These are phyloP conservation scores for Dryobotodes eremita DNA, from an alignment of 2,888 invertebrate species.

Conservation along the genomic window DNA sequence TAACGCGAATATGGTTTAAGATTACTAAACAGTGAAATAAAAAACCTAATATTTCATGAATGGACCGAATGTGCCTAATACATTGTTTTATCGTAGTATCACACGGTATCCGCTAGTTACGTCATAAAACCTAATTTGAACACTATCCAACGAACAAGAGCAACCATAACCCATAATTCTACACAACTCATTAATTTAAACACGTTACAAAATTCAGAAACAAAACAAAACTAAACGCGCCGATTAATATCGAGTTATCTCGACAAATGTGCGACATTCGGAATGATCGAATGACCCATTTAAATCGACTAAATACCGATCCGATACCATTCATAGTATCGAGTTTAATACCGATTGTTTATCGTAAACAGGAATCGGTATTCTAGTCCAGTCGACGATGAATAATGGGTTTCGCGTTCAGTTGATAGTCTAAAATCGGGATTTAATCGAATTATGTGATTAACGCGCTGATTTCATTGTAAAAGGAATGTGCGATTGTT, in stretches of 20 bases:
- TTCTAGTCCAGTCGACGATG: conserved; percentile 58
- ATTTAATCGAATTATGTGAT: conserved; percentile 56
- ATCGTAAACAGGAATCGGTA: conserved; percentile 63
- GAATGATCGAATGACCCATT: conserved; percentile 70
- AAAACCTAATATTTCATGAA: no score
- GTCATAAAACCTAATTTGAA: conserved; percentile 26
- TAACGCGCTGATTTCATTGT: conserved; percentile 34
- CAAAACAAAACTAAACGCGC: conserved; percentile 49
- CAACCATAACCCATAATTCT: conserved; percentile 15
- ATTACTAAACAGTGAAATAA: no score
- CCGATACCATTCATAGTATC: conserved; percentile 53
- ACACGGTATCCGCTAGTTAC: no score
- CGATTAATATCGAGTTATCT: conserved; percentile 60
- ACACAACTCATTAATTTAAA: conserved; percentile 32
- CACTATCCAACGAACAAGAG: conserved; percentile 9
- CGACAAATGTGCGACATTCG: conserved; percentile 65
- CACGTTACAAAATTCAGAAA: conserved; percentile 35
- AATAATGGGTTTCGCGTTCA: conserved; percentile 59
- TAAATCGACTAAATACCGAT: conserved; percentile 64
- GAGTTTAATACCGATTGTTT: conserved; percentile 68
- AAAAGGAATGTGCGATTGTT: conserved; percentile 27
- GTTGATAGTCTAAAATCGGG: conserved; percentile 53
- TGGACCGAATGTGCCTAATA: no score
- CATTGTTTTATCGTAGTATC: no score
- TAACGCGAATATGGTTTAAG: no score